Percentiles rank a stretch among this genome's conserved stretches.
Conservation (phyloP, 2,888 invertebrate species). For the Pegoplata infirma region DNA sequence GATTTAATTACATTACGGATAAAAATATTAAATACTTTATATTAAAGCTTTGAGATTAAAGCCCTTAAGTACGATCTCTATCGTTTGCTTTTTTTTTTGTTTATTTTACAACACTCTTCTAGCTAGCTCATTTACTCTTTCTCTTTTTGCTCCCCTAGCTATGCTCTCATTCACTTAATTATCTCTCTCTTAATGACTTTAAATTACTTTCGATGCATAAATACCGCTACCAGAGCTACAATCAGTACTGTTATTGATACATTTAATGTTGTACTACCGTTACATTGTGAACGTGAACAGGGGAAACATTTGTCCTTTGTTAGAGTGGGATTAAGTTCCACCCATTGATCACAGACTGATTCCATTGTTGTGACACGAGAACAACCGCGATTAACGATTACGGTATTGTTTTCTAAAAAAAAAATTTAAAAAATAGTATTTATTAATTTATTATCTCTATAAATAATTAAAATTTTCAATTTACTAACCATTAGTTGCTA, state of each 20-base stretch:
- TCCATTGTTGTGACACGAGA: slow-evolving; percentile 68
- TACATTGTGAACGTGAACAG: slow-evolving; percentile 71
- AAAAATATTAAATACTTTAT: slow-evolving; percentile 31
- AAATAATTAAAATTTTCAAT: too few relatives aligned
- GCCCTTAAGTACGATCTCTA: slow-evolving; percentile 10
- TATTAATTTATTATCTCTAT: too few relatives aligned
- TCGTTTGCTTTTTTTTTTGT: neutral
- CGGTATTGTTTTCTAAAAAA: slow-evolving; percentile 66
- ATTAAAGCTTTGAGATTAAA: slow-evolving; percentile 2
- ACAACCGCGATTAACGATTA: slow-evolving; percentile 71
- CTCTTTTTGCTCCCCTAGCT: too few relatives aligned
- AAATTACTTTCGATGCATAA: slow-evolving; percentile 65
- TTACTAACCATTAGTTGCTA: slow-evolving; percentile 67
- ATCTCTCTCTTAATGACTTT: neutral
- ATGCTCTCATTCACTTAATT: too few relatives aligned
- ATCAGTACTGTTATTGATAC: slow-evolving; percentile 69
- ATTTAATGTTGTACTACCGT: slow-evolving; percentile 69
- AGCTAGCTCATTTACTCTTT: too few relatives aligned
- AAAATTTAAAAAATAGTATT: neutral
- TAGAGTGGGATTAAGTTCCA: slow-evolving; percentile 56
- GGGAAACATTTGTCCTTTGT: slow-evolving; percentile 67
- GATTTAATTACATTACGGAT: neutral
- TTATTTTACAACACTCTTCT: too few relatives aligned
- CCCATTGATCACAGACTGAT: slow-evolving; percentile 68
- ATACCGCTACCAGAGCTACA: slow-evolving; percentile 67